phyloP scores from a whole-genome alignment of 2,797 vertebrate genomes.

The Eupleurogrammus muticus region DNA sequence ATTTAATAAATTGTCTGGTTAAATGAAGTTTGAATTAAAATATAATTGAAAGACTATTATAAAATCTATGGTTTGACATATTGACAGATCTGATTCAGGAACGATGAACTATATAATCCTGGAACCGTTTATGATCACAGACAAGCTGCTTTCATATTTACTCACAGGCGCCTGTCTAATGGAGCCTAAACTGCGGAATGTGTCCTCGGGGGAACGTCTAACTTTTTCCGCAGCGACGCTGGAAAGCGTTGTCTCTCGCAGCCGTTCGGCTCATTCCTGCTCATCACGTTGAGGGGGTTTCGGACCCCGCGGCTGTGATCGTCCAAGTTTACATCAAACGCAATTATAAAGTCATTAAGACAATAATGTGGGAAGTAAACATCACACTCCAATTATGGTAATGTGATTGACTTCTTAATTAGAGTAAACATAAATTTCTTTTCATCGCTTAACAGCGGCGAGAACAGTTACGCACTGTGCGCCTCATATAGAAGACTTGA shows the following conservation, averaged over 20 bases:
- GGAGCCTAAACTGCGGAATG: constrained; percentile 15
- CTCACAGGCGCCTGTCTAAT: constrained; percentile 7
- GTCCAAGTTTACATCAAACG: constrained; percentile 33
- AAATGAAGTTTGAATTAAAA: no score
- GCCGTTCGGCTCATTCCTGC: neutral
- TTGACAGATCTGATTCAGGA: no score
- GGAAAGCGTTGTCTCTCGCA: neutral
- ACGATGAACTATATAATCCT: no score
- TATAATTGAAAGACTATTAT: no score
- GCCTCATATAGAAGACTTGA: no score
- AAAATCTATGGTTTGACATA: no score
- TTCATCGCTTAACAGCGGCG: neutral
- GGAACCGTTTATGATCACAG: no score
- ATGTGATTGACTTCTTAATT: constrained; percentile 23
- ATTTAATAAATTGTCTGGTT: no score
- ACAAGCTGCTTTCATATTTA: neutral
- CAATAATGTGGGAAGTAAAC: constrained; percentile 37
- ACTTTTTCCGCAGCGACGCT: neutral
- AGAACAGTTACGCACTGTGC: neutral
- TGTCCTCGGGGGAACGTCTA: neutral
- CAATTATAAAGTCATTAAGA: constrained; percentile 53
- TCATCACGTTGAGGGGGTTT: neutral
- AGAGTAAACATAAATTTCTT: constrained; percentile 13
- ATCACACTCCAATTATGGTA: constrained; percentile 22
- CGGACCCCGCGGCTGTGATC: neutral